A percentile compares a stretch with the other conserved stretches of the same genome.
Conservation (phyloP, 1,140 invertebrate genomes). For the Atta cephalotes region DNA sequence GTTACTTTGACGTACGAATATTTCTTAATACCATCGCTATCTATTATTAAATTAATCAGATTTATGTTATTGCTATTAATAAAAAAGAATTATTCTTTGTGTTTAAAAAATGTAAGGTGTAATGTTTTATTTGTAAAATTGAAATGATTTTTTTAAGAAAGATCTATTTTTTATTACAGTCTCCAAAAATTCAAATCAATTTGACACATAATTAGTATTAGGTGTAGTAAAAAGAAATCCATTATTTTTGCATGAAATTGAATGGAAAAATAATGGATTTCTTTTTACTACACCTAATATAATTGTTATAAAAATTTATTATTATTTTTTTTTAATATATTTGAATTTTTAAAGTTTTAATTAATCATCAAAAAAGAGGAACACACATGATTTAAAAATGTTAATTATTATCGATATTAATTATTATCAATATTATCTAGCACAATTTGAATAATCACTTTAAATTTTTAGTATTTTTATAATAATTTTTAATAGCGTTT, state of each 20-base stretch:
- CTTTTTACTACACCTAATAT: too few relatives aligned
- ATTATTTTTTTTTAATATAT: background rate
- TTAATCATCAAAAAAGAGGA: background rate
- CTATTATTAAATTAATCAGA: background rate
- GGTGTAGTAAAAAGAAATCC: too few relatives aligned
- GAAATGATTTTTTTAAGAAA: background rate
- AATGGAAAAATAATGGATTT: too few relatives aligned
- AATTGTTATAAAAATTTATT: constrained; percentile 9
- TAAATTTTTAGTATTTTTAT: background rate
- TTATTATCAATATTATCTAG: constrained; percentile 1
- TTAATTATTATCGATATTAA: constrained; percentile 4
- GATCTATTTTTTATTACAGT: background rate
- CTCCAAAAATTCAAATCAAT: background rate
- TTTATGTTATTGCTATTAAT: background rate
- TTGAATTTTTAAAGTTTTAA: background rate
- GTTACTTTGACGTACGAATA: background rate
- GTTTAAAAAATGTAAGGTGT: background rate
- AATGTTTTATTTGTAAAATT: background rate
- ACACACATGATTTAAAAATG: background rate
- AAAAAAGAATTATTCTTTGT: background rate
- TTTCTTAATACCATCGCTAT: background rate
- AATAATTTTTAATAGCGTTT: background rate
- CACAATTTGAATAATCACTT: background rate
- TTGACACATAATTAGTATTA: background rate
- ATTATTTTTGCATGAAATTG: too few relatives aligned